phyloP scores from a whole-genome alignment of 2,797 vertebrate genomes.

The Nannoperca obscura region DNA sequence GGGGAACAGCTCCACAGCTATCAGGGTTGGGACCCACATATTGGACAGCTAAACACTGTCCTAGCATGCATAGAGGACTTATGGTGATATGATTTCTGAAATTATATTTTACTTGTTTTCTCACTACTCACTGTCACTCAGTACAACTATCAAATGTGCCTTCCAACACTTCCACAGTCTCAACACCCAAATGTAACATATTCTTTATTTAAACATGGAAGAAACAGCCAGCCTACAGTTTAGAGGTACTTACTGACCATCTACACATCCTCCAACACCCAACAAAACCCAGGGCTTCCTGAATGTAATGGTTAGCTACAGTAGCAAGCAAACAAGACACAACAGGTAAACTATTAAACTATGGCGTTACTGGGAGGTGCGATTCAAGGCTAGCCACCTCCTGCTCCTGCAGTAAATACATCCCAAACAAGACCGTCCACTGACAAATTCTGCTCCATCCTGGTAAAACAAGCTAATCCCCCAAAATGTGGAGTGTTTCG shows the following conservation, averaged over 20 bases:
- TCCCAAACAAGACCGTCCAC: background rate
- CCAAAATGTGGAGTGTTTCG: background rate
- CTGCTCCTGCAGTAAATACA: background rate
- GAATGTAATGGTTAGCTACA: background rate
- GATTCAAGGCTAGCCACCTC: background rate
- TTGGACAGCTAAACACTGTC: slow-evolving; percentile 20
- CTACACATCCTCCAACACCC: background rate
- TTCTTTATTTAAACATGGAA: background rate
- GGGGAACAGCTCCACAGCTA: slow-evolving; percentile 8
- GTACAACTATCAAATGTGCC: background rate
- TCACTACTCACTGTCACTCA: no score
- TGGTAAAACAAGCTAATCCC: background rate
- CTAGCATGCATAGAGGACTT: slow-evolving; percentile 43
- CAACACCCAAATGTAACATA: no score
- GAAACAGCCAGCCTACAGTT: background rate
- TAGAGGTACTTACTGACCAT: background rate
- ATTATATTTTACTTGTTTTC: background rate
- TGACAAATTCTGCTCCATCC: background rate
- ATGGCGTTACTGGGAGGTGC: background rate
- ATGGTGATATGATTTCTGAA: no score
- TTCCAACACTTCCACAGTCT: background rate
- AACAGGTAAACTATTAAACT: background rate
- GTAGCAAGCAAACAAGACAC: background rate
- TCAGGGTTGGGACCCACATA: slow-evolving; percentile 17
- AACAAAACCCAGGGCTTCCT: background rate